Evolutionary conservation across 2,797 vertebrate species (phyloP), one percentile per base, ranked within the genome.

Genomic region (Eutrigla gurnardus): DNA sequence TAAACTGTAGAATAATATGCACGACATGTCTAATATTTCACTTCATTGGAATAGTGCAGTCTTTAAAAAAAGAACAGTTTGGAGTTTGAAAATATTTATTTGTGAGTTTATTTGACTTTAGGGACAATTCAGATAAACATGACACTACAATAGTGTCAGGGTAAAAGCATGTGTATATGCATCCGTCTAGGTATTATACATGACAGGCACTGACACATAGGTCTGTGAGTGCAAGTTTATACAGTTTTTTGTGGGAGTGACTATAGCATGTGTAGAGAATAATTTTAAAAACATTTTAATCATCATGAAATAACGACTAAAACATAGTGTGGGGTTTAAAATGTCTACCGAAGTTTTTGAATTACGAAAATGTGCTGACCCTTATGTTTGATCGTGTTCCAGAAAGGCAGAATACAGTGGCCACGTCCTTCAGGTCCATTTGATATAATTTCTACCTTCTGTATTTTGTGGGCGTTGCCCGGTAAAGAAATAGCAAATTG

Each of bases 401-500:
- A 61, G 25, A 67, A n/a, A 43, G 2, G 2, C 58, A 50, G 17
- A 62, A 36, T 2, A 47, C 47, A 66, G 50, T 7, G 54, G 8
- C 10, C 37, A 60, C 37, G 33, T 75, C 49, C 43, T 65, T 58
- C 42, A 50, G 36, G 4, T 10, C 11, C 15, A 18, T 53, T 36
- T 1, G 5, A 17, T 43, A 43, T 33, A 0, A 33, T 46, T 60
- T 70, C 14, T 32, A 7, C 0, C 3, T 6, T 33, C 60, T 65
- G 7, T 65, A n/a, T 55, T 60, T 33, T 65, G 57, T 80, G 78
- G 89, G 87, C 63, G 81, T 84, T 18, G 9, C 47, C 18, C 25
- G 15, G 6, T 7, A 52, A 32, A n/a, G 4, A 47, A 39, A 2
- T 0, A 82, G 5, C 84, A 88, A 88, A 95, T 93, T 50, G 77